Evolutionary conservation across 1,140 invertebrate genomes (phyloP).

Genomic region (Kradibia gibbosae): DNA sequence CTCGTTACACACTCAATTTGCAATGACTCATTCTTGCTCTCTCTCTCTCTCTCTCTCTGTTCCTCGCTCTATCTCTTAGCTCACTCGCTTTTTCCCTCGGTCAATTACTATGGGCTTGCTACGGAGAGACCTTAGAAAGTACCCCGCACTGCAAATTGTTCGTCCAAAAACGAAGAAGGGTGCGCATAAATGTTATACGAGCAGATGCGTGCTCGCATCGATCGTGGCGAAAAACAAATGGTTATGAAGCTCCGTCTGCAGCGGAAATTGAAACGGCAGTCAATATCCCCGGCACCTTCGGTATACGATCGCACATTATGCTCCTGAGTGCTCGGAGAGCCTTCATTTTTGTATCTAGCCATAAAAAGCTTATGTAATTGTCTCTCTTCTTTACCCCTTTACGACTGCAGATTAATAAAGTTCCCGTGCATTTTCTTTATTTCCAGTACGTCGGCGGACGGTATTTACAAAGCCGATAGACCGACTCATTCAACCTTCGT

Average conservation of each 20-base stretch:
- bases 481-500: too few relatives aligned
- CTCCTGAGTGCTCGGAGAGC: not conserved
- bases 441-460: too few relatives aligned
- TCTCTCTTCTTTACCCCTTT: not conserved
- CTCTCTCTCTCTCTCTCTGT: not conserved
- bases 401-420: not conserved
- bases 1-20: not conserved
- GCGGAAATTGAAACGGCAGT: not conserved
- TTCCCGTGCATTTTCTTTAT: too few relatives aligned
- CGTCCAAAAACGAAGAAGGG: not conserved
- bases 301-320: not conserved
- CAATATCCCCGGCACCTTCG: not conserved
- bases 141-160: not conserved
- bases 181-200: conserved; percentile 5
- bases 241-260: not conserved
- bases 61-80: not conserved
- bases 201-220: not conserved
- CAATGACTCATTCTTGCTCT: conserved; percentile 14
- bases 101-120: not conserved
- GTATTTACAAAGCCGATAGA: too few relatives aligned
- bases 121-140: conserved; percentile 10
- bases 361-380: not conserved
- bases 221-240: not conserved
- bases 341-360: not conserved
- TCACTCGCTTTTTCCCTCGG: not conserved